Evolutionary conservation across 2,888 invertebrate genomes (phyloP).

Genomic region (Erebia ligea): DNA sequence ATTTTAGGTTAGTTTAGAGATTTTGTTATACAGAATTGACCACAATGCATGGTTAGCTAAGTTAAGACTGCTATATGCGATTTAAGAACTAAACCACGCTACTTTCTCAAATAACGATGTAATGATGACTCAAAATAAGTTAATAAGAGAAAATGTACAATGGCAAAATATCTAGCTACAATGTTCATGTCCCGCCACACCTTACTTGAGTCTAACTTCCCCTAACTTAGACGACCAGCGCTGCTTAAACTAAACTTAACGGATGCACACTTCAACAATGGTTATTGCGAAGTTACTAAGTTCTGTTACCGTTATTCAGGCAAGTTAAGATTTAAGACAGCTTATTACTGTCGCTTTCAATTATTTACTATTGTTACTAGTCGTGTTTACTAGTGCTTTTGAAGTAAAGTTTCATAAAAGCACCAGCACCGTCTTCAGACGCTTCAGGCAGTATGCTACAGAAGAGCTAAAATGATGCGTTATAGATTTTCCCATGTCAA

Average conservation of each 20-base stretch:
- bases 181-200: not conserved
- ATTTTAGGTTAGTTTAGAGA: no score
- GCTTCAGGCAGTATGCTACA: no score
- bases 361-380: not conserved
- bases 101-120: not conserved
- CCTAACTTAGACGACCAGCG: constrained; percentile 8
- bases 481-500: no score
- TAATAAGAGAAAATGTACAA: no score
- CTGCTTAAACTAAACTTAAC: constrained; percentile 17
- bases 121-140: not conserved
- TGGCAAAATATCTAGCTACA: not conserved
- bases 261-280: constrained; percentile 19
- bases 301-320: constrained; percentile 11
- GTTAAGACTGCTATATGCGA: no score
- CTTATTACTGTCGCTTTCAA: not conserved
- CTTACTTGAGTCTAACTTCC: constrained; percentile 9
- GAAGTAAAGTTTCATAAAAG: no score
- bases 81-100: no score
- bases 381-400: not conserved
- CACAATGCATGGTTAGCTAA: no score
- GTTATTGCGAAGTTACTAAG: constrained; percentile 12
- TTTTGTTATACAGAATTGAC: no score
- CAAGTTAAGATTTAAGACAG: constrained; percentile 2
- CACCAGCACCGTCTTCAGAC: no score
- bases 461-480: no score